Base-by-base conservation (phyloP, 2,797 vertebrate species). In the Tinamus major region DNA sequence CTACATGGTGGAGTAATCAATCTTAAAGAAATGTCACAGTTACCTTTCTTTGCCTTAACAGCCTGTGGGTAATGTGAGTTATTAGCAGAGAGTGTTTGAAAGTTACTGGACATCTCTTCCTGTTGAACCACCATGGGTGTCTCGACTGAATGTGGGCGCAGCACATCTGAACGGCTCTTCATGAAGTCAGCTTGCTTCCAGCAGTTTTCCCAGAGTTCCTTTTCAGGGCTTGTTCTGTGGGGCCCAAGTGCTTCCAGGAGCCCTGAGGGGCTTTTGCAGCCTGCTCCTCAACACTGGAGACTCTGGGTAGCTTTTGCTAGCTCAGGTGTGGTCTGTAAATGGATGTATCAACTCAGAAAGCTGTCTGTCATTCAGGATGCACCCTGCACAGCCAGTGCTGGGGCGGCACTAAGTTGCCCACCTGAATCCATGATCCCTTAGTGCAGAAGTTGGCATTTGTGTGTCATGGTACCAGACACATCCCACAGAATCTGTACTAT, bases 381-480 rank as follows among this genome's bases (percentile, higher is more conserved):
- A 8, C 9, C 20, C 5, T 42, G 13, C 18, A 53, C 24, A 33
- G 24, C 13, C 58, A 63, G 0, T 56, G 42, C 42, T 79, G 46
- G 79, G 3, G 7, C 59, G 76, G 5, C 35, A 41, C 31, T 65
- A 29, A 41, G 13, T 12, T 1, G 4, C 48, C 51, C 77, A 27
- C 42, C 13, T 82, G 33, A 27, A 41, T 4, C 55, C 13, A 13
- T 3, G 14, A 3, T 61, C 80, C 35, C 9, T 48, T 59, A 8
- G 23, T 49, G 10, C 33, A 41, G 33, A 90, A 74, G n/a, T 3
- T 46, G 23, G n/a, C n/a, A 42, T 72, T 93, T 72, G 21, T 65
- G 5, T 55, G 19, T 16, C 79, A 6, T 77, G 19, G 2, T 3
- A 6, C 3, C 2, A 29, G 37, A 26, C 17, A 14, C 3, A 8